Conservation (phyloP, 2,888 invertebrate genomes). For the Notodonta dromedarius region DNA sequence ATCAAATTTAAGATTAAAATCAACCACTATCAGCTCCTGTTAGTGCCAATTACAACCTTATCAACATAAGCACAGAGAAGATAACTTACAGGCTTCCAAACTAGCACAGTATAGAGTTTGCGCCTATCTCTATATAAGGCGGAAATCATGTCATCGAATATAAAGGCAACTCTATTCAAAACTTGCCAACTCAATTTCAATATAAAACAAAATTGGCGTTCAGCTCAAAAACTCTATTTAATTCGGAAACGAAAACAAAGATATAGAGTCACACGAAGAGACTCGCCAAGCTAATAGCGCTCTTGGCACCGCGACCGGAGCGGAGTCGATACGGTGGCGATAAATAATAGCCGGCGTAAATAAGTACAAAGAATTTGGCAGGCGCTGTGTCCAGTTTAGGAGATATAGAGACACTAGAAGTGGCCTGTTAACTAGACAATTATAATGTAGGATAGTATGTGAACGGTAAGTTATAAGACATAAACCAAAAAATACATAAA, state of each 20-base stretch:
- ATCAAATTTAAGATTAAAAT: too few relatives aligned
- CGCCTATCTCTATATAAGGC: too few relatives aligned
- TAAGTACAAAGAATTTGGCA: slow-evolving; percentile 82
- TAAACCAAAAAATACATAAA: not conserved
- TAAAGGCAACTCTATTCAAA: too few relatives aligned
- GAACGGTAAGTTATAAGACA: too few relatives aligned
- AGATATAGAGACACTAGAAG: slow-evolving; percentile 53
- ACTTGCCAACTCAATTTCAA: slow-evolving; percentile 32
- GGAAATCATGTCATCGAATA: too few relatives aligned
- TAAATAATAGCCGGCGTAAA: slow-evolving; percentile 77
- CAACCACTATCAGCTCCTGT: too few relatives aligned
- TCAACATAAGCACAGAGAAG: too few relatives aligned
- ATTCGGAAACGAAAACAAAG: slow-evolving; percentile 57
- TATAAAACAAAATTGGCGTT: slow-evolving; percentile 45
- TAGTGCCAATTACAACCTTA: too few relatives aligned
- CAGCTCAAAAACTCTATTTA: slow-evolving; percentile 39
- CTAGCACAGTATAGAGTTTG: too few relatives aligned
- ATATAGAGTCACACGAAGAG: slow-evolving; percentile 55
- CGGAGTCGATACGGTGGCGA: slow-evolving; percentile 71
- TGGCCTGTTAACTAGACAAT: slow-evolving; percentile 12
- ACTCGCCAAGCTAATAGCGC: slow-evolving; percentile 63
- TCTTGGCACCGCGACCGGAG: slow-evolving; percentile 58
- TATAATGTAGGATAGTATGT: too few relatives aligned
- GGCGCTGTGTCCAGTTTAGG: slow-evolving; percentile 58
- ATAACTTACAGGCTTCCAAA: too few relatives aligned